phyloP scores from a whole-genome alignment of 92 coral and sea anemone species.

The Scolanthus callimorphus region DNA sequence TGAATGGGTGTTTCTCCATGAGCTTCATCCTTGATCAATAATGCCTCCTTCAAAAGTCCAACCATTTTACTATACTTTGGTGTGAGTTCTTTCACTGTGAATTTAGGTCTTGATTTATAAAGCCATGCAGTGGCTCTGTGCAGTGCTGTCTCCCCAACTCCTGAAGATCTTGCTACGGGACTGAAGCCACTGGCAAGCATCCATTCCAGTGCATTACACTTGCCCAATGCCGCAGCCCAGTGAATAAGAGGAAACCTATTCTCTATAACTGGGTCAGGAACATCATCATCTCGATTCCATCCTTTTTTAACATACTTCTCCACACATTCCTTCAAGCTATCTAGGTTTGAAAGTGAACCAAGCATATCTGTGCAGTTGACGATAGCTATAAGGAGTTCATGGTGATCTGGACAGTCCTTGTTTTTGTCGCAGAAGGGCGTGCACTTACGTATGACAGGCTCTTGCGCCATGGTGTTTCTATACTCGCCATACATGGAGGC shows the following conservation, averaged over 20 bases:
- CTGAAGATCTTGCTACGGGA: conserved; percentile 71
- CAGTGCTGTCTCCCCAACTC: conserved; percentile 91
- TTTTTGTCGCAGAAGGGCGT: conserved; percentile 95
- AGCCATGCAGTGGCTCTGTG: conserved; percentile 79
- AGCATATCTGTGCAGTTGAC: conserved; percentile 95
- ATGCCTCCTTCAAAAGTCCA: conserved; percentile 68
- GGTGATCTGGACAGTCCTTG: conserved; percentile 93
- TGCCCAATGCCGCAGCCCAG: conserved; percentile 96
- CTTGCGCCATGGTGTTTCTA: conserved; percentile 58
- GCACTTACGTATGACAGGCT: conserved; percentile 75
- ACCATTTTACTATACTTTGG: conserved; percentile 87
- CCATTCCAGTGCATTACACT: conserved; percentile 96
- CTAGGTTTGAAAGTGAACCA: conserved; percentile 90
- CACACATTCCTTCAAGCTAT: conserved; percentile 85
- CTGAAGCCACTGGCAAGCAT: conserved; percentile 90
- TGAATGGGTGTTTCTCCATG: conserved; percentile 94
- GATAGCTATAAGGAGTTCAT: conserved; percentile 84
- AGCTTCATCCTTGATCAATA: conserved; percentile 84
- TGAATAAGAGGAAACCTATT: conserved; percentile 90
- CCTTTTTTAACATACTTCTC: conserved; percentile 81
- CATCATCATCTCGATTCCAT: conserved; percentile 89
- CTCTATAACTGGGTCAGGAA: conserved; percentile 85
- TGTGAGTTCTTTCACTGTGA: conserved; percentile 88
- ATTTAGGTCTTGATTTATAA: conserved; percentile 80
- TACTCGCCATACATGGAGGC: conserved; percentile 56